These are phyloP conservation scores for Petrosia ficiformis DNA, from an alignment of 37 sponge, comb jelly and placozoan genomes.

Conservation along the genomic window DNA sequence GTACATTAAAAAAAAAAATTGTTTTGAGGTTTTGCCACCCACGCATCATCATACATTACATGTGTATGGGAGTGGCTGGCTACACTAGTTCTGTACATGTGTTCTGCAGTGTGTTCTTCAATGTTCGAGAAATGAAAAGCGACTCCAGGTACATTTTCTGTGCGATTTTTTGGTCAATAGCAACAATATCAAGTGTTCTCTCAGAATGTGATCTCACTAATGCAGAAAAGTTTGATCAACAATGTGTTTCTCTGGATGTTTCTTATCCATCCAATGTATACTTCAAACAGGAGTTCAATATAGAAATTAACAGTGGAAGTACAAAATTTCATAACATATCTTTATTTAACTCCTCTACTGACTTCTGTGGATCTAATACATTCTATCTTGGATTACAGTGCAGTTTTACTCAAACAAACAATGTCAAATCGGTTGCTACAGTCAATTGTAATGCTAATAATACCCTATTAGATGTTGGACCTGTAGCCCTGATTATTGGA, in stretches of 20 bases:
- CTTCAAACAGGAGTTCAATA: background rate
- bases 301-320: background rate
- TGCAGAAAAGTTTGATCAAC: background rate
- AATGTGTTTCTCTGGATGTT: background rate
- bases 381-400: background rate
- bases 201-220: background rate
- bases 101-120: too few relatives aligned
- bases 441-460: background rate
- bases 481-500: background rate
- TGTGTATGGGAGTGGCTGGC: too few relatives aligned
- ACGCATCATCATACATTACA: too few relatives aligned
- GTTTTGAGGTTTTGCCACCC: too few relatives aligned
- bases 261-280: background rate
- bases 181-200: too few relatives aligned
- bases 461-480: background rate
- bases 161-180: too few relatives aligned
- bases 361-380: background rate
- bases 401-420: background rate
- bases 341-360: background rate
- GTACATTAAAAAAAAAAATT: too few relatives aligned
- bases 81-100: too few relatives aligned
- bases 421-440: background rate
- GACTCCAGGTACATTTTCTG: too few relatives aligned
- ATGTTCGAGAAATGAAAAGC: too few relatives aligned
- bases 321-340: background rate